These are phyloP conservation scores for Brachypodius melanocephalos DNA, from an alignment of 2,113 vertebrate genomes.

Conservation along the genomic window DNA sequence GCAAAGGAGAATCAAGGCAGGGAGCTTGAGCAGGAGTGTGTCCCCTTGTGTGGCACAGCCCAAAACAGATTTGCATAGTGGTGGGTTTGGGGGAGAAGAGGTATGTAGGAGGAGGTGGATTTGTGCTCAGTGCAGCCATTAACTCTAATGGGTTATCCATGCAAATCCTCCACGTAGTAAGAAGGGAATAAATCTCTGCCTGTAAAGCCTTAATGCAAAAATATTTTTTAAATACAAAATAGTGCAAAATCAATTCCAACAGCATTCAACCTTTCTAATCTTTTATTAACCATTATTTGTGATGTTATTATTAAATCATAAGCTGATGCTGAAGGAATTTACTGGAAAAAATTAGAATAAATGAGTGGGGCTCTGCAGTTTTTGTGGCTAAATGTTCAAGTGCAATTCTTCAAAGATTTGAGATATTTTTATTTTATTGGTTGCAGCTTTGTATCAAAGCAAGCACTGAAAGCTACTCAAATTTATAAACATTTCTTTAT, in stretches of 20 bases:
- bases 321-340: neutral
- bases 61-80: neutral
- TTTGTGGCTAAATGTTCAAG: neutral
- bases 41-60: neutral
- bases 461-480: neutral
- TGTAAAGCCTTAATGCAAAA: neutral
- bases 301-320: constrained; percentile 16
- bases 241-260: constrained; percentile 23
- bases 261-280: constrained; percentile 9
- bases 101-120: neutral
- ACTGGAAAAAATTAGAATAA: neutral
- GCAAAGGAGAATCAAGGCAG: neutral
- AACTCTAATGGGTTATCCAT: constrained; percentile 13
- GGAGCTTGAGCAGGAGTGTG: neutral
- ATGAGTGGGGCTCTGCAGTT: neutral
- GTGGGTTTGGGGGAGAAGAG: neutral
- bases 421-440: neutral
- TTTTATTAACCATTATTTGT: constrained; percentile 31
- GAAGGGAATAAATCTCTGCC: neutral
- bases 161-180: neutral
- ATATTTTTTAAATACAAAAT: constrained; percentile 26
- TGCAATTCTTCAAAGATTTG: neutral
- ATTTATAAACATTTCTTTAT: neutral
- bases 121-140: neutral
- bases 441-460: neutral